A percentile compares a stretch with the other conserved stretches of the same genome.
Evolutionary conservation across 2,113 vertebrate genomes (phyloP).

Genomic region (Tapirus terrestris): DNA sequence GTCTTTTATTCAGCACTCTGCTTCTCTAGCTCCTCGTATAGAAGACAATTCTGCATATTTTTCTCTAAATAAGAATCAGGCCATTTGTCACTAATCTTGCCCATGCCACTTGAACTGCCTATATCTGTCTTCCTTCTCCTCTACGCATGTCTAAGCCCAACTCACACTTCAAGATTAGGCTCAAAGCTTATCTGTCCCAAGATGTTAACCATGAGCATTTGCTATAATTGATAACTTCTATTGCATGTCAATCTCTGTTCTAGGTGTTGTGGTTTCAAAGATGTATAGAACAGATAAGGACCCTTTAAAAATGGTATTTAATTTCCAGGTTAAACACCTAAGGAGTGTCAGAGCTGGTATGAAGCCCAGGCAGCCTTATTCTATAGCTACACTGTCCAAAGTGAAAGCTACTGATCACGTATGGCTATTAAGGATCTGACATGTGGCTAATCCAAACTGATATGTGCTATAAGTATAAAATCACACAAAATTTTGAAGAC

Average conservation of each 20-base stretch:
- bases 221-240: neutral
- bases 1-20: neutral
- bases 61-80: neutral
- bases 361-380: neutral
- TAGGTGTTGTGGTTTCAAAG: neutral
- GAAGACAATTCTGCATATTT: neutral
- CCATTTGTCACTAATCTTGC: neutral
- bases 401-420: neutral
- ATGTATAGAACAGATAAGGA: neutral
- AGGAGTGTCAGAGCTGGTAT: neutral
- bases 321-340: neutral
- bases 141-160: neutral
- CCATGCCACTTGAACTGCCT: neutral
- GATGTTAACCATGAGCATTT: neutral
- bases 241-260: neutral
- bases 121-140: neutral
- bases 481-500: neutral
- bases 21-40: neutral
- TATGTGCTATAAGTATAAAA: neutral
- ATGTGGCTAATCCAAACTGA: neutral
- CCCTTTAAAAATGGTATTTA: neutral
- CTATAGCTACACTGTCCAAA: fast-evolving
- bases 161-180: neutral
- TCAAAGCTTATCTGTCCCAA: neutral
- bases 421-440: fast-evolving